A percentile compares a stretch with the other conserved stretches of the same genome.
Conservation (phyloP, 2,888 invertebrate genomes). For the Pandemis heparana region DNA sequence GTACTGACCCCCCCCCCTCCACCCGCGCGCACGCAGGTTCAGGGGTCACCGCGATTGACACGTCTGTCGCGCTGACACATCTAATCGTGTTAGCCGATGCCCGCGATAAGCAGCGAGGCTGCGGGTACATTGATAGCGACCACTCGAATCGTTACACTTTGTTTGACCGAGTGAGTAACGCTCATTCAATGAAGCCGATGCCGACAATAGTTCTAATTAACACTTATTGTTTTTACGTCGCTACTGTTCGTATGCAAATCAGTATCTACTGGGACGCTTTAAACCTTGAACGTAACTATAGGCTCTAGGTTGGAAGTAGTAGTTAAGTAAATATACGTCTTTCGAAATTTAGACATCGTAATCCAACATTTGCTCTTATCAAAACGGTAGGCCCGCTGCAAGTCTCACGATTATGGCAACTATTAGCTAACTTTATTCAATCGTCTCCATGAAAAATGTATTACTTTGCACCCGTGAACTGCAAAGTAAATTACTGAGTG, state of each 20-base stretch:
- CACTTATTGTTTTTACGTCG: neutral
- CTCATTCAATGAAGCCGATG: neutral
- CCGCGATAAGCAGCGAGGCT: neutral
- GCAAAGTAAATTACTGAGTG: neutral
- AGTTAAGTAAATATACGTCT: neutral
- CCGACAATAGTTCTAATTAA: slow-evolving; percentile 2
- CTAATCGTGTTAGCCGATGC: no score
- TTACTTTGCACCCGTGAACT: neutral
- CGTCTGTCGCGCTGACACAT: no score
- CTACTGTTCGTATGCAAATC: slow-evolving; percentile 7
- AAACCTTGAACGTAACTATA: neutral
- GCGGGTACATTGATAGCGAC: neutral
- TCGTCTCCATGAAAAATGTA: neutral
- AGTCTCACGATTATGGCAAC: no score
- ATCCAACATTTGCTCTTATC: neutral
- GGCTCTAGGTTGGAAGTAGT: neutral
- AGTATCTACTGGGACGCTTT: neutral
- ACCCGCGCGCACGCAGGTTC: no score
- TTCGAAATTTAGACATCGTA: neutral
- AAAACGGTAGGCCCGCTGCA: neutral
- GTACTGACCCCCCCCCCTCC: no score
- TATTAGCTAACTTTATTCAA: neutral
- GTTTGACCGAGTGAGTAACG: neutral
- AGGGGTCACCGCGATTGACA: no score
- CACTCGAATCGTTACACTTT: neutral